Evolutionary conservation across 2,888 invertebrate genomes (phyloP).

Genomic region (Agonopterix heracliana): DNA sequence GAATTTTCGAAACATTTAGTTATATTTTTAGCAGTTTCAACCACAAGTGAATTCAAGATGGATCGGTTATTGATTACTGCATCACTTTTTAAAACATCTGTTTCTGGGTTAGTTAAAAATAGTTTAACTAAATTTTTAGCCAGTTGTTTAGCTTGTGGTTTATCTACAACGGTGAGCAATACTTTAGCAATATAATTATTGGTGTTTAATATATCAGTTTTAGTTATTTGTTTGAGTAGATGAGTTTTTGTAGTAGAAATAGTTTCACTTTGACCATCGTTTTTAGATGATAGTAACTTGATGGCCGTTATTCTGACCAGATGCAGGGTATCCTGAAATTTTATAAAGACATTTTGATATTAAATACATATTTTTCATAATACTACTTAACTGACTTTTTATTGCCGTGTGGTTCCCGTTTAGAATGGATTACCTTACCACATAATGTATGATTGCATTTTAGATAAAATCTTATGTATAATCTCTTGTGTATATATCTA

Average conservation of each 20-base stretch:
- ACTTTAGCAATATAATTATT: slow-evolving; percentile 38
- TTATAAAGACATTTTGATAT: not conserved
- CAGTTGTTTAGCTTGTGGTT: slow-evolving; percentile 37
- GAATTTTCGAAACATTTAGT: slow-evolving; percentile 44
- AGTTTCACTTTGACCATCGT: slow-evolving; percentile 19
- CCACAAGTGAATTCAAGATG: slow-evolving; percentile 41
- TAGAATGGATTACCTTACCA: too few species aligned
- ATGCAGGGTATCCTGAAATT: slow-evolving; percentile 54
- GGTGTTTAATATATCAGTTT: slow-evolving; percentile 29
- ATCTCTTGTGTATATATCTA: too few species aligned
- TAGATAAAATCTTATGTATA: too few species aligned
- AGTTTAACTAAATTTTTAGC: slow-evolving; percentile 49
- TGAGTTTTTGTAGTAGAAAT: slow-evolving; percentile 36
- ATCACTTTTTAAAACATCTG: slow-evolving; percentile 34
- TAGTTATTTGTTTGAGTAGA: slow-evolving; percentile 43
- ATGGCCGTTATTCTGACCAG: slow-evolving; percentile 47
- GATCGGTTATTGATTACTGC: slow-evolving; percentile 38
- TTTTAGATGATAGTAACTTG: slow-evolving; percentile 29
- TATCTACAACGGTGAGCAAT: slow-evolving; percentile 45
- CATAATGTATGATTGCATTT: too few species aligned
- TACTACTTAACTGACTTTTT: too few species aligned
- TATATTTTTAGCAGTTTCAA: slow-evolving; percentile 48
- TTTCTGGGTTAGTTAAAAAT: slow-evolving; percentile 26
- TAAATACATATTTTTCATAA: too few species aligned
- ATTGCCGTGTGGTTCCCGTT: too few species aligned